Conservation (phyloP, 2,113 vertebrate genomes). For the Psilopogon haemacephalus region DNA sequence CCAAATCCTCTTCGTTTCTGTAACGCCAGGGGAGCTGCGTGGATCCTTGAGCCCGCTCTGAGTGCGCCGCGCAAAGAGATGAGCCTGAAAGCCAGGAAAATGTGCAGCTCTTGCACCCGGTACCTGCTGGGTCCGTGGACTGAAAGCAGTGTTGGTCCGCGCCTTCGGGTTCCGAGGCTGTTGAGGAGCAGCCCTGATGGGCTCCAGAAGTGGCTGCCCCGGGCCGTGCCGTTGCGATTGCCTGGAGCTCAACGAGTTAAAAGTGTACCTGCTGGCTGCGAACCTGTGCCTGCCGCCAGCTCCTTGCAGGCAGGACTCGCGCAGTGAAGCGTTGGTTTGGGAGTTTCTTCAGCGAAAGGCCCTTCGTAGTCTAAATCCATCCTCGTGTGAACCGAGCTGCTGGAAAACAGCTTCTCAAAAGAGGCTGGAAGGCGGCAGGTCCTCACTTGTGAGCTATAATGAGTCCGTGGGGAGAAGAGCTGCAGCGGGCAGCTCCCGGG, state of each 20-base stretch:
- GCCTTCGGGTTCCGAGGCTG: neutral
- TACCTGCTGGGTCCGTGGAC: neutral
- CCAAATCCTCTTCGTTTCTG: neutral
- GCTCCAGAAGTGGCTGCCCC: neutral
- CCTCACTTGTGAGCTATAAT: neutral
- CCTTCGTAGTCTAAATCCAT: neutral
- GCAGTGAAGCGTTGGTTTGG: neutral
- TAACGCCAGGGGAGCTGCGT: fast-evolving
- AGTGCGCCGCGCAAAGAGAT: neutral
- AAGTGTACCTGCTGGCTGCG: neutral
- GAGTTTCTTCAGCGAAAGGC: neutral
- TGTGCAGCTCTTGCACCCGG: fast-evolving
- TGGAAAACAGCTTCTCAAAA: neutral
- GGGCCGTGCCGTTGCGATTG: neutral
- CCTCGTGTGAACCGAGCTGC: neutral
- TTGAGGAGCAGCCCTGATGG: fast-evolving
- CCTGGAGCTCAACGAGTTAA: constrained; percentile 2
- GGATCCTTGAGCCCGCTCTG: neutral
- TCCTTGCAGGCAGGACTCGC: neutral
- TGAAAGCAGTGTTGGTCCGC: neutral
- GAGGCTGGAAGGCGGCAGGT: neutral
- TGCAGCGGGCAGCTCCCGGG: fast-evolving
- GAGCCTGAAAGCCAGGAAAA: fast-evolving
- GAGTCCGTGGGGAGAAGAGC: neutral
- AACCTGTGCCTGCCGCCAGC: neutral